phyloP scores from a whole-genome alignment of 2,888 invertebrate species.

The Xestia sexstrigata region DNA sequence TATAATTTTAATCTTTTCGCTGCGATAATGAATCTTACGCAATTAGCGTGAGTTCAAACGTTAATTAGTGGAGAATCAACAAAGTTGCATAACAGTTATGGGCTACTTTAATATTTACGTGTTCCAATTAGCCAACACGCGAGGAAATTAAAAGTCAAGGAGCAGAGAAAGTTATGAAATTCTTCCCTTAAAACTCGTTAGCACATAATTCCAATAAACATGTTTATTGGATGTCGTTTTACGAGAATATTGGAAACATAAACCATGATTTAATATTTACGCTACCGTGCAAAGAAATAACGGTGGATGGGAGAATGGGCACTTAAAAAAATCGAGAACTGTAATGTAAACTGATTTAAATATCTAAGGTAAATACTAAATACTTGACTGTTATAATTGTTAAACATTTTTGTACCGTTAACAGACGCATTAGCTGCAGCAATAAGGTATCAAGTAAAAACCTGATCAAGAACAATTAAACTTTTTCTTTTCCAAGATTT shows the following conservation, averaged over 20 bases:
- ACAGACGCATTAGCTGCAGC: neutral
- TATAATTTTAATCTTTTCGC: slow-evolving; percentile 6
- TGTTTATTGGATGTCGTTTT: neutral
- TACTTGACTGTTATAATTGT: too few species aligned
- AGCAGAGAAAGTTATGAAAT: slow-evolving; percentile 55
- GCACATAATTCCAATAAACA: slow-evolving; percentile 5
- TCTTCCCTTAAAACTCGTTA: slow-evolving; percentile 16
- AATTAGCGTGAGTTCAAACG: slow-evolving; percentile 16
- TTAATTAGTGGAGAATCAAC: slow-evolving; percentile 33
- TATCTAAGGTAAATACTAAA: too few species aligned
- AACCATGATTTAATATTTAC: neutral
- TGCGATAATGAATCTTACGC: slow-evolving; percentile 15
- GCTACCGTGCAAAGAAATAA: neutral
- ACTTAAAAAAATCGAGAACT: neutral
- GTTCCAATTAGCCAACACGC: slow-evolving; percentile 42
- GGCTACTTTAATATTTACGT: slow-evolving; percentile 30
- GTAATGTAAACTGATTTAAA: neutral
- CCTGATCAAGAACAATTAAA: neutral
- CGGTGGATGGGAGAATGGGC: neutral
- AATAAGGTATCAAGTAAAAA: neutral
- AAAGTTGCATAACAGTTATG: slow-evolving; percentile 26
- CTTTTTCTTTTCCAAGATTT: neutral
- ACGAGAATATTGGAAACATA: slow-evolving; percentile 4
- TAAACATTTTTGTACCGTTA: too few species aligned
- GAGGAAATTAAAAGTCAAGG: slow-evolving; percentile 22